A percentile compares a stretch with the other conserved stretches of the same genome.
Evolutionary conservation across 2,113 vertebrate genomes (phyloP).

Genomic region (Pachypanchax playfairii): DNA sequence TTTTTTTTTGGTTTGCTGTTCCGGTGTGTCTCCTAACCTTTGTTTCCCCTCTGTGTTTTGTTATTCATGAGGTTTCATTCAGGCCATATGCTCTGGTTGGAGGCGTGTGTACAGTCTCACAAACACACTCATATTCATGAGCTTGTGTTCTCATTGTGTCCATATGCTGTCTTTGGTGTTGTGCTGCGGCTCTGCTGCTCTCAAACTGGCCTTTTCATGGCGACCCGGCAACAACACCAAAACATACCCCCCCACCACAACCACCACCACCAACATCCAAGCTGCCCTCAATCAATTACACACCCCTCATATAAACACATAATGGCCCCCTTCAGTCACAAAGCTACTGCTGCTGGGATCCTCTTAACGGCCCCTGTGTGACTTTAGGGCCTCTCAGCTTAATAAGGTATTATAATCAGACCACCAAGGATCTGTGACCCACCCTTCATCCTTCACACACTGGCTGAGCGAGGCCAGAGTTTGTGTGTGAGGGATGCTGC

Average conservation of each 20-base stretch:
- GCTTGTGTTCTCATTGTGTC: slow-evolving; percentile 77
- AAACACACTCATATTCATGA: slow-evolving; percentile 73
- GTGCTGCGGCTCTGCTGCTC: slow-evolving; percentile 80
- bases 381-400: slow-evolving; percentile 77
- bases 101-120: slow-evolving; percentile 58
- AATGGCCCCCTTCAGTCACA: slow-evolving; percentile 62
- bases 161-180: slow-evolving; percentile 84
- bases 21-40: slow-evolving; percentile 28
- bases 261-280: too few species aligned
- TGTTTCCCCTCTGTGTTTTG: slow-evolving; percentile 35
- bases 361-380: slow-evolving; percentile 75
- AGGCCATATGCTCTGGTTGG: slow-evolving; percentile 71
- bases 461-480: slow-evolving; percentile 33
- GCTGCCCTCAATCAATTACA: slow-evolving; percentile 66
- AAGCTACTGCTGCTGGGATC: slow-evolving; percentile 62
- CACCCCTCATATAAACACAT: slow-evolving; percentile 39
- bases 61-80: slow-evolving; percentile 72
- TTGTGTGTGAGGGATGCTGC: slow-evolving; percentile 23
- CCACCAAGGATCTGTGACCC: slow-evolving; percentile 73
- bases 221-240: slow-evolving; percentile 57
- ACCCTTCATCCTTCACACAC: slow-evolving; percentile 57
- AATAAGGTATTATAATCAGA: slow-evolving; percentile 81
- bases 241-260: slow-evolving; percentile 52
- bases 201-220: slow-evolving; percentile 80
- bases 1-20: slow-evolving; percentile 8